Evolutionary conservation across 2,888 invertebrate species (phyloP), one percentile per base, ranked within the genome.

Genomic region (Gymnosoma rotundatum): DNA sequence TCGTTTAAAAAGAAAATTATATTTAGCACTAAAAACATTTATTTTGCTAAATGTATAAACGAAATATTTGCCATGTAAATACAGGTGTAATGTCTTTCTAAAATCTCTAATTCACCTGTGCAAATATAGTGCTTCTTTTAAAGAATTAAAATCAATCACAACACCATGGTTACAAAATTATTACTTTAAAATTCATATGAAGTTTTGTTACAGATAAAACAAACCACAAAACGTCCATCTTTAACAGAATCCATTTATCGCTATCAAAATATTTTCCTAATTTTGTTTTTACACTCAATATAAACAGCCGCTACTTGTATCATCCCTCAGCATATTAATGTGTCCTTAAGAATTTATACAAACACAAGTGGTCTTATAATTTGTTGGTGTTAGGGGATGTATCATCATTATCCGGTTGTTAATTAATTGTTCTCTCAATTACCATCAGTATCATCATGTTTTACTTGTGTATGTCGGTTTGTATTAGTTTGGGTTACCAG

Each of bases 351-450:
- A 61, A 54, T 12, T 50, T 61, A 25, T 25, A 45, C 25, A 61
- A 78, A 75, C 63, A 74, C 64, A 64, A 75, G 25, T 66, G 64
- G 64, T 8, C 25, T 54, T 54, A 56, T 38, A 61, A 63, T 52
- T 12, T 1, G 36, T 25, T 52, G 38, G 21, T 32, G 20, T 32
- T 36, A 21, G 54, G 50, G 38, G 76, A 50, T 36, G 58, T 45
- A 20, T 32, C 18, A 16, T 18, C 45, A 60, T 60, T 76, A 67
- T 67, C 50, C 36, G 67, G 21, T 78, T 60, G 20, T 52, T 69
- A 48, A 69, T 42, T 69, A 78, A 36, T 61, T 69, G 76, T 76
- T 60, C 25, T 60, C 3, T 67, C 66, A 67, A 52, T 76, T 67
- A 67, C 48, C 21, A 16, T 38, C 38, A 50, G 25, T 66, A 2